Conservation (phyloP, 2,113 vertebrate species). For the Lepisosteus osseus region DNA sequence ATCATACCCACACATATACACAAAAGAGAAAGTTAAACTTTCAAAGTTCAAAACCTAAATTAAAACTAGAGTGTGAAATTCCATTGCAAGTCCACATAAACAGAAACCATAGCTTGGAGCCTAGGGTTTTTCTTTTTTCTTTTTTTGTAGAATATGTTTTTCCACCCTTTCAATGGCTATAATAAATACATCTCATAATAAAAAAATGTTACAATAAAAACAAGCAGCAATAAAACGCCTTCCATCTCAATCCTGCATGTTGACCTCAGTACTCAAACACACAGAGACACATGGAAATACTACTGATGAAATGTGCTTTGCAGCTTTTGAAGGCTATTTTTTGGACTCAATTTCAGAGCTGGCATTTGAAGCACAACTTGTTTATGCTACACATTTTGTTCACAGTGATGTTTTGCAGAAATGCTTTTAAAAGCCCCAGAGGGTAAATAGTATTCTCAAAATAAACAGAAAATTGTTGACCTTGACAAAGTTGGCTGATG, state of each 20-base stretch:
- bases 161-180: too few species aligned
- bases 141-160: too few species aligned
- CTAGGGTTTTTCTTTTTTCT: too few species aligned
- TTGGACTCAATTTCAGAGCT: neutral
- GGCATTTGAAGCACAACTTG: conserved; percentile 12
- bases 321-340: conserved; percentile 1
- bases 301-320: neutral
- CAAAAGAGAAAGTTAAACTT: too few species aligned
- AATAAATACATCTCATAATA: too few species aligned
- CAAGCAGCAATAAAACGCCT: neutral
- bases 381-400: conserved; percentile 53
- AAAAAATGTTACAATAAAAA: too few species aligned
- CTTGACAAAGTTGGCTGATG: conserved; percentile 87
- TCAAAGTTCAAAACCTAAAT: too few species aligned
- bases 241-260: neutral
- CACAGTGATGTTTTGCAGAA: conserved; percentile 82
- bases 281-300: neutral
- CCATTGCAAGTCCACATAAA: too few species aligned
- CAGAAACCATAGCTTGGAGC: too few species aligned
- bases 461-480: conserved; percentile 90
- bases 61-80: too few species aligned
- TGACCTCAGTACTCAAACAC: neutral
- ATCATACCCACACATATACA: too few species aligned
- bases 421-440: conserved; percentile 85
- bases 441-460: conserved; percentile 87